Conservation (phyloP, 1,140 invertebrate species). For the Antheraea pernyi region DNA sequence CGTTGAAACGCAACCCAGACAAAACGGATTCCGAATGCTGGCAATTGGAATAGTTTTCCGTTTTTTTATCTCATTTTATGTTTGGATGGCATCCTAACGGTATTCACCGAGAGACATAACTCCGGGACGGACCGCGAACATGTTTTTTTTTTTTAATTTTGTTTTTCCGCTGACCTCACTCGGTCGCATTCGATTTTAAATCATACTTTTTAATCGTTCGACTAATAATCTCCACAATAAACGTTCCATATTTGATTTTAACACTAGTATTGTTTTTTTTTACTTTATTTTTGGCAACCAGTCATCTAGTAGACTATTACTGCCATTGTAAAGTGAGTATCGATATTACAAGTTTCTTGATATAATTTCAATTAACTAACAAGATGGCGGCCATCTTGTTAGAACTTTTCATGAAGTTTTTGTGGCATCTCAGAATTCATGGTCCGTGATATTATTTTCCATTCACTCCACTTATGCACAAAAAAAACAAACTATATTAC, state of each 20-base stretch:
- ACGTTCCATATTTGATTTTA: background rate
- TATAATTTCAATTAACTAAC: too few relatives aligned
- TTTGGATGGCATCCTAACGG: slow-evolving; percentile 72
- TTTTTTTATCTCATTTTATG: slow-evolving; percentile 64
- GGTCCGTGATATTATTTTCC: too few relatives aligned
- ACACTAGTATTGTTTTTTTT: background rate
- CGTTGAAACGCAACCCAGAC: slow-evolving; percentile 47
- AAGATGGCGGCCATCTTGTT: too few relatives aligned
- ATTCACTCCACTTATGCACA: too few relatives aligned
- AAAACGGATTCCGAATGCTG: slow-evolving; percentile 74
- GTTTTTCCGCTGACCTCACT: slow-evolving; percentile 67
- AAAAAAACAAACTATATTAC: too few relatives aligned
- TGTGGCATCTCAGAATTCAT: too few relatives aligned
- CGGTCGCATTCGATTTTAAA: slow-evolving; percentile 50
- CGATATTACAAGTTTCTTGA: too few relatives aligned
- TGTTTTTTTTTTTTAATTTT: slow-evolving; percentile 51
- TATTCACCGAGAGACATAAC: slow-evolving; percentile 71
- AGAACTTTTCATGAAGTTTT: too few relatives aligned
- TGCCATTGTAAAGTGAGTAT: too few relatives aligned
- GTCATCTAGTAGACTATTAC: too few relatives aligned
- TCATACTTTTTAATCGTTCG: slow-evolving; percentile 32
- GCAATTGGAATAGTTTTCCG: slow-evolving; percentile 77
- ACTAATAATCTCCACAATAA: background rate
- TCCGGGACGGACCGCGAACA: slow-evolving; percentile 59
- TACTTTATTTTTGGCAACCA: background rate